phyloP scores from a whole-genome alignment of 53 echinoderm and acorn worm genomes.

The Mesocentrotus franciscanus region DNA sequence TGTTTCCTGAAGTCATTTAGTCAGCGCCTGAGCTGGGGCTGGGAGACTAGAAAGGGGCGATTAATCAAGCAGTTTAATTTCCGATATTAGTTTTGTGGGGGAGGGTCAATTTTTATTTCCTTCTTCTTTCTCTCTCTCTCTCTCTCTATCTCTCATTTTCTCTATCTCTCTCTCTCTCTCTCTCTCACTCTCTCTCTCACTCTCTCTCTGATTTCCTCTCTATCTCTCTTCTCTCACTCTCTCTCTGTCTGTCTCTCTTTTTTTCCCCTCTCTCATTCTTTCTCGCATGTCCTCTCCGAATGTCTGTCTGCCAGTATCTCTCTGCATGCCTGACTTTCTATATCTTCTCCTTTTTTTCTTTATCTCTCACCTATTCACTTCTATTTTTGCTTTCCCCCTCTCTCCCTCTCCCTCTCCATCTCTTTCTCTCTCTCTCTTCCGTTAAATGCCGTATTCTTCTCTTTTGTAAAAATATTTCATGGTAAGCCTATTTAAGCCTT shows the following conservation, averaged over 20 bases:
- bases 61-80: conserved; percentile 40
- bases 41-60: not conserved
- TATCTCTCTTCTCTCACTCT: not conserved
- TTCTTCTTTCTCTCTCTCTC: not conserved
- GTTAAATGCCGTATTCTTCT: not conserved
- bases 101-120: not conserved
- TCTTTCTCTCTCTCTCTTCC: not conserved
- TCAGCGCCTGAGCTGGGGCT: not conserved
- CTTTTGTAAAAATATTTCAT: too few species aligned
- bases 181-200: not conserved
- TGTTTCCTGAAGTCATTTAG: conserved; percentile 31
- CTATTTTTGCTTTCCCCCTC: too few species aligned
- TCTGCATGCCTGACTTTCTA: too few species aligned
- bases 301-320: too few species aligned
- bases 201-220: not conserved
- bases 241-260: too few species aligned
- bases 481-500: too few species aligned
- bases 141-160: not conserved
- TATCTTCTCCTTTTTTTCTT: too few species aligned
- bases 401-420: not conserved
- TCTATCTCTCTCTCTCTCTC: not conserved
- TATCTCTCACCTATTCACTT: too few species aligned
- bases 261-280: too few species aligned
- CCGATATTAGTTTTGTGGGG: conserved; percentile 24
- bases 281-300: too few species aligned